Conservation (phyloP, 2,113 vertebrate species). For the Paradisaea rubra region DNA sequence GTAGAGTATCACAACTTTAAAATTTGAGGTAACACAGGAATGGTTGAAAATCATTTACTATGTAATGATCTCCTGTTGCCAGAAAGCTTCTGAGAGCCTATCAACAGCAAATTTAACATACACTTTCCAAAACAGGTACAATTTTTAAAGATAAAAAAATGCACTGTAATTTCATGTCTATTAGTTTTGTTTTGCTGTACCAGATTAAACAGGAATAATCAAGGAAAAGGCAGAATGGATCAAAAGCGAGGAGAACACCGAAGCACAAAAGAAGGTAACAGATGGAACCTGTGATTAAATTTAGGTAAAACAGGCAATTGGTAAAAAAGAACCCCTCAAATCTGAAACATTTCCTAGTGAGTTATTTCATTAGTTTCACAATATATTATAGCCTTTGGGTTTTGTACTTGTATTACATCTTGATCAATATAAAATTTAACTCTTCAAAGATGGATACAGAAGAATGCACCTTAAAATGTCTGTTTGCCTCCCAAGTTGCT, state of each 20-base stretch:
- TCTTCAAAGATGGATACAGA: neutral
- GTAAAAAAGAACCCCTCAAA: neutral
- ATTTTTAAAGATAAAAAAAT: neutral
- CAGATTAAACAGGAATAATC: neutral
- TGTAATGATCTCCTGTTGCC: neutral
- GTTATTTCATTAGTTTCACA: neutral
- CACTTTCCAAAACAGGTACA: neutral
- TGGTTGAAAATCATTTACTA: neutral
- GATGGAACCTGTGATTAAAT: neutral
- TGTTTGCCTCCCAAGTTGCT: neutral
- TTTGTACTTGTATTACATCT: neutral
- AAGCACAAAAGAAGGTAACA: neutral
- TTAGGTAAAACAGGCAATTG: neutral
- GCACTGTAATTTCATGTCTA: neutral
- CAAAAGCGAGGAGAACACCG: neutral
- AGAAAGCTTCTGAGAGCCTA: neutral
- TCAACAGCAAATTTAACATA: neutral
- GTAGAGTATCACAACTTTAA: neutral
- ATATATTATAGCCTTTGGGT: neutral
- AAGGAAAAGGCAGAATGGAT: neutral
- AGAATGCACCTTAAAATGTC: neutral
- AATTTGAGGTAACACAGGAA: neutral
- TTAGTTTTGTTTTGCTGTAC: neutral
- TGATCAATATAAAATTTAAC: neutral
- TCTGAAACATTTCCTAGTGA: neutral